phyloP scores from a whole-genome alignment of 2,113 vertebrate genomes.

The Psephotus haematonotus region DNA sequence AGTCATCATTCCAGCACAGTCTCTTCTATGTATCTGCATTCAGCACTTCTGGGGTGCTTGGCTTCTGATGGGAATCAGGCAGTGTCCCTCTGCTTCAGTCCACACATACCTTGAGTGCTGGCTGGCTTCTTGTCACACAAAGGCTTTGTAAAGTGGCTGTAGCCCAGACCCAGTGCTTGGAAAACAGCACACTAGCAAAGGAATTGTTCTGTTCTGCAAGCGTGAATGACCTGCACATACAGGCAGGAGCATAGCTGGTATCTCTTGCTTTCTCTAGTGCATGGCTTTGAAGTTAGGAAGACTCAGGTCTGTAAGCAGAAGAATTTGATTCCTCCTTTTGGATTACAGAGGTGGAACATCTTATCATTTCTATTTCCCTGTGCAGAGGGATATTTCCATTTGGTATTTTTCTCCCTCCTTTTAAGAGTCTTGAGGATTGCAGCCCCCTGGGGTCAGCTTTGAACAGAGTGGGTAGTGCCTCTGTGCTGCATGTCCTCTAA shows the following conservation, averaged over 20 bases:
- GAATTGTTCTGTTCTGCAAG: neutral
- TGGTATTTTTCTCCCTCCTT: neutral
- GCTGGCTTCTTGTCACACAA: neutral
- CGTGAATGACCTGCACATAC: neutral
- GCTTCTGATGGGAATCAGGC: fast-evolving
- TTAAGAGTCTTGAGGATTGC: neutral
- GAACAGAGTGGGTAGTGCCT: neutral
- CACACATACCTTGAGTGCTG: neutral
- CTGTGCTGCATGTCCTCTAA: neutral
- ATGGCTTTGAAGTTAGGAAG: neutral
- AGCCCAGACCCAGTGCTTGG: neutral
- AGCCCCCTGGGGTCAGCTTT: conserved; percentile 5
- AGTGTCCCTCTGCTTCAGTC: neutral
- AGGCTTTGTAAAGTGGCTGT: neutral
- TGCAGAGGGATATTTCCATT: neutral
- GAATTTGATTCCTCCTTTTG: neutral
- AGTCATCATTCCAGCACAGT: fast-evolving
- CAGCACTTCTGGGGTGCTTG: neutral
- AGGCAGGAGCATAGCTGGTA: neutral
- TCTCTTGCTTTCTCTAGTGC: neutral
- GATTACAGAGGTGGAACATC: neutral
- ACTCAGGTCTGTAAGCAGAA: neutral
- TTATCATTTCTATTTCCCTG: neutral
- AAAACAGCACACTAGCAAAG: neutral
- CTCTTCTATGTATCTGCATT: neutral